Evolutionary conservation across 2,888 invertebrate species (phyloP).

Genomic region (Xiphydria camelus): DNA sequence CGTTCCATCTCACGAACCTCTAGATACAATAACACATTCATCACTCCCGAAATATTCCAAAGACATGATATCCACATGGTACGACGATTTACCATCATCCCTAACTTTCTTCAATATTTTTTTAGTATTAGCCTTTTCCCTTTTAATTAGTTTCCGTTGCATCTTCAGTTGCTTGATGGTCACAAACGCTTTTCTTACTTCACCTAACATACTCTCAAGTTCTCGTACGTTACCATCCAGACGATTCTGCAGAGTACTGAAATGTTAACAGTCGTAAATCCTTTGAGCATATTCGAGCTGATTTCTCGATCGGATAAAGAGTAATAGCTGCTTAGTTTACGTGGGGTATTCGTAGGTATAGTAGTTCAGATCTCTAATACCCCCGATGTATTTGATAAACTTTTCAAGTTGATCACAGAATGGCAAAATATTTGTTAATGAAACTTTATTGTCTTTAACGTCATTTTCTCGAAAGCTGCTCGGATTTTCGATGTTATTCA

Average conservation of each 20-base stretch:
- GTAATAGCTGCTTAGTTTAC: too few relatives aligned
- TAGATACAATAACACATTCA: slow-evolving; percentile 14
- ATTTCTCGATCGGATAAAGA: too few relatives aligned
- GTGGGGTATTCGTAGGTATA: slow-evolving; percentile 36
- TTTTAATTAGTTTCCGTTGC: slow-evolving; percentile 42
- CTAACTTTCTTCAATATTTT: slow-evolving; percentile 39
- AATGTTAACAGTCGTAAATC: too few relatives aligned
- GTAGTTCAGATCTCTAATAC: slow-evolving; percentile 30
- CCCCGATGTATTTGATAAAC: slow-evolving; percentile 35
- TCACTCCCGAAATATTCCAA: too few relatives aligned
- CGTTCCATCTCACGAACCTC: slow-evolving; percentile 47
- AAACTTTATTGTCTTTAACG: slow-evolving; percentile 18
- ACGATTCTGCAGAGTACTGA: slow-evolving; percentile 37
- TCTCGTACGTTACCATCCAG: slow-evolving; percentile 42
- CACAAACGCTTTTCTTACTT: slow-evolving; percentile 40
- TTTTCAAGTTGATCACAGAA: slow-evolving; percentile 38
- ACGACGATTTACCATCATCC: slow-evolving; percentile 43
- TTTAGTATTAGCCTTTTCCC: slow-evolving; percentile 36
- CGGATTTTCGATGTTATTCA: neutral
- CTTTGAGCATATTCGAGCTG: too few relatives aligned
- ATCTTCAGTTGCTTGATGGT: slow-evolving; percentile 41
- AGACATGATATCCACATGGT: neutral
- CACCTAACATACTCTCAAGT: slow-evolving; percentile 41
- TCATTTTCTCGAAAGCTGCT: neutral
- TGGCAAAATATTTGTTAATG: slow-evolving; percentile 22